Percentiles rank a stretch among this genome's conserved stretches.
Evolutionary conservation across 2,113 vertebrate species (phyloP).

Genomic region (Ovibos moschatus): DNA sequence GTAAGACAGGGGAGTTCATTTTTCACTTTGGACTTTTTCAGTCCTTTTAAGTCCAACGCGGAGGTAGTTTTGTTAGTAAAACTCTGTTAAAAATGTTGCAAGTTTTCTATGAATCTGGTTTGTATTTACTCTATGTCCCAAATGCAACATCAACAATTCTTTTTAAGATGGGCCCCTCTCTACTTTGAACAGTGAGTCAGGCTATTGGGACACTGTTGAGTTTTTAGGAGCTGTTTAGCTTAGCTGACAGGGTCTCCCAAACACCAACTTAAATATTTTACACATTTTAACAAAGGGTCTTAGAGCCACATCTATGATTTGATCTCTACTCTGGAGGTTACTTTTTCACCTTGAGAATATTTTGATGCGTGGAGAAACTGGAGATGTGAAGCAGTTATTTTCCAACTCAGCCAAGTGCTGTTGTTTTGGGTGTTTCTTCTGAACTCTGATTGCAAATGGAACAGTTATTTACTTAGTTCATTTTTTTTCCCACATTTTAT

Average conservation of each 20-base stretch:
- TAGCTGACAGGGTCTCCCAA: conserved; percentile 26
- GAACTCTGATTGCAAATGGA: conserved; percentile 2
- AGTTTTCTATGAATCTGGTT: background rate
- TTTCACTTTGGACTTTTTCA: conserved; percentile 40
- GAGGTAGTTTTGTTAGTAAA: conserved; percentile 30
- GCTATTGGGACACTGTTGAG: background rate
- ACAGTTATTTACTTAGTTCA: background rate
- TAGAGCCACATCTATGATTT: background rate
- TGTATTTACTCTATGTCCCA: background rate
- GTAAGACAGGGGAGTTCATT: background rate
- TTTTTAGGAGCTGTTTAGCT: background rate
- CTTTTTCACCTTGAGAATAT: conserved; percentile 27
- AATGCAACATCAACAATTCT: background rate
- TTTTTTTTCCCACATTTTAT: background rate
- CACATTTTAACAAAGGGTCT: conserved; percentile 10
- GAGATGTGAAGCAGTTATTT: conserved; percentile 17
- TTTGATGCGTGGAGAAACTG: background rate
- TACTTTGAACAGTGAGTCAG: background rate
- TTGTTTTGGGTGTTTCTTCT: conserved; percentile 7
- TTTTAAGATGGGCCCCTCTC: background rate
- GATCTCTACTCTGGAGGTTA: background rate
- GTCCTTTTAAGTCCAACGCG: background rate
- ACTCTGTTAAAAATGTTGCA: background rate
- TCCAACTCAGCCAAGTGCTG: background rate
- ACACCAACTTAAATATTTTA: conserved; percentile 19